phyloP scores from a whole-genome alignment of 2,888 invertebrate genomes.

The Lycophotia porphyrea region DNA sequence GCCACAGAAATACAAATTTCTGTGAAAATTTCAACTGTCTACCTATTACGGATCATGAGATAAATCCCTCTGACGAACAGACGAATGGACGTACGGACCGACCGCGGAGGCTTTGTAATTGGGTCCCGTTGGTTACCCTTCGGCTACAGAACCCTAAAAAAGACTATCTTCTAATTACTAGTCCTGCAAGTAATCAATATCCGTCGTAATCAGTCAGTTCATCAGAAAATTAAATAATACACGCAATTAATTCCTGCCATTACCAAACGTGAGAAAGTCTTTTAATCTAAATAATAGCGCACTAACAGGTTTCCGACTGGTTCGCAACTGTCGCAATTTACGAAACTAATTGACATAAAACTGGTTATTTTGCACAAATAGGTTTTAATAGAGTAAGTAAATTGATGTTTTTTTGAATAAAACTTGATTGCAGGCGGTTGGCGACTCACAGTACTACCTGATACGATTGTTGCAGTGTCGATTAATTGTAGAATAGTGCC shows the following conservation, averaged over 20 bases:
- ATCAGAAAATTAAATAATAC: conserved; percentile 32
- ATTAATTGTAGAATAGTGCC: too few relatives aligned
- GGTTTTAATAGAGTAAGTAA: conserved; percentile 11
- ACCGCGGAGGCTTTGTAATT: too few relatives aligned
- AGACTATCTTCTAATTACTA: neutral
- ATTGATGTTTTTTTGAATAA: conserved; percentile 7
- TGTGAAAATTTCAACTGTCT: too few relatives aligned
- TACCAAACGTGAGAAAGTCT: conserved; percentile 52
- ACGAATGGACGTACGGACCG: too few relatives aligned
- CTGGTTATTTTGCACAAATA: conserved; percentile 52
- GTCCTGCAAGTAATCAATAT: conserved; percentile 19
- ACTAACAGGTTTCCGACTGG: conserved; percentile 42
- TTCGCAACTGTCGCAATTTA: conserved; percentile 40
- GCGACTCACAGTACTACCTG: neutral
- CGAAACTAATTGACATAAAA: conserved; percentile 41
- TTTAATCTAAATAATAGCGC: conserved; percentile 47
- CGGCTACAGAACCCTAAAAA: neutral
- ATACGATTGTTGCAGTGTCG: too few relatives aligned
- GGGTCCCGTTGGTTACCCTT: too few relatives aligned
- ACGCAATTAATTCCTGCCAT: conserved; percentile 31
- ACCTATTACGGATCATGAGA: too few relatives aligned
- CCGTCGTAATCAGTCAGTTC: conserved; percentile 23
- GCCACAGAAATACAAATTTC: too few relatives aligned
- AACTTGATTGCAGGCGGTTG: neutral
- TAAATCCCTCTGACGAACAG: too few relatives aligned